Evolutionary conservation across 2,797 vertebrate genomes (phyloP), one percentile per base, ranked within the genome.

Genomic region (Molossus alvarezi): DNA sequence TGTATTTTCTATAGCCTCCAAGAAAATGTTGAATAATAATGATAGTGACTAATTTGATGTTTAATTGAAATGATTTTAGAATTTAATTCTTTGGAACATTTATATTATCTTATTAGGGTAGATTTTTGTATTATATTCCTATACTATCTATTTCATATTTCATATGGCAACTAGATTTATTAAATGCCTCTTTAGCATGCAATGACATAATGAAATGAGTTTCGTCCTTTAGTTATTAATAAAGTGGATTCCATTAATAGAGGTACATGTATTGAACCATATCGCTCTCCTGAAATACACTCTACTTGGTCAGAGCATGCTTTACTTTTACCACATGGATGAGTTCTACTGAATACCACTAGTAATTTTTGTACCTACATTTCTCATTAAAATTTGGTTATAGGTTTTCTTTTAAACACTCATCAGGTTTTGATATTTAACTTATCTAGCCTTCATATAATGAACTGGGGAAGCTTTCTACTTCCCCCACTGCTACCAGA

Each of bases 191-290:
- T 58, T 84, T 79, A 80, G 17, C 33, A 71, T 79, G 20, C 37
- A 55, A 29, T 94, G 33, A 90, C 55, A 72, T n/a, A 76, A 79
- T 55, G 18, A 90, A 84, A 45, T 77, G 53, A 89, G 15, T 81
- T 90, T 96, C 91, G 33, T 84, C 53, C 65, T 92, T 67, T 18
- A 79, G 57, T 83, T 93, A 80, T 37, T 91, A 84, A 83, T 21
- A 57, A 71, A 67, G 94, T 73, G 33, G 27, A 29, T 87, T 62
- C 41, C 13, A 1, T 71, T 90, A 45, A 41, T 29, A 77, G 5
- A 81, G 15, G 11, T 25, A 45, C 25, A 53, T n/a, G 73, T 79
- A 67, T 5, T 37, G n/a, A 94, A 17, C 4, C 37, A 77, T 20
- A 29, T 62, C 69, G 4, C 17, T 90, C 51, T 79, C 21, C 33